Evolutionary conservation across 2,888 invertebrate species (phyloP), one percentile per base, ranked within the genome.

Genomic region (Drosophila robusta): DNA sequence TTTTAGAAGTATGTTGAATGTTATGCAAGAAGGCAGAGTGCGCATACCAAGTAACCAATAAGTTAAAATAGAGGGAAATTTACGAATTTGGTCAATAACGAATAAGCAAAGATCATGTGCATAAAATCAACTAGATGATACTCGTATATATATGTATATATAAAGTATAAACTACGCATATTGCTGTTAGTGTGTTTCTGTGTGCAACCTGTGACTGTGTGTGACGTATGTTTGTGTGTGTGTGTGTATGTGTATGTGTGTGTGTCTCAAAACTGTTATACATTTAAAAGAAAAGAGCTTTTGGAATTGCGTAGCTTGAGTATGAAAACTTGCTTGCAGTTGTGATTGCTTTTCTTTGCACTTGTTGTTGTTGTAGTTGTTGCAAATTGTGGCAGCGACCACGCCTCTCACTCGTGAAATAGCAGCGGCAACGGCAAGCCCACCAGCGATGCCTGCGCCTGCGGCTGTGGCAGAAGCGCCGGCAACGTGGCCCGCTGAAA

Each of bases 401-500:
- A 29, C 34, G 39, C 24, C 49, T 64, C 32, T 86, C 66, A 90
- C 74, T 87, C 92, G 46, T 89, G 91, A 78, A 91, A 91, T 57
- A 91, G 86, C 72, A 92, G 79, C 72, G 92, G 90, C 89, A 92
- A 78, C 64, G 90, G 90, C 74, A 92, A 82, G 62, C 91, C 91
- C 78, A 92, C 76, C 65, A 92, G 73, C 55, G 92, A 82, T 83
- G 90, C 44, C 80, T 91, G 93, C 91, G 94, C 94, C 18, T 80
- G 91, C 83, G 82, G 80, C 86, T 80, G 89, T 72, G 73, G 85
- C 77, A 60, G 64, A 75, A 89, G 82, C 18, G 65, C 45, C 26
- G 58, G 44, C 76, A 79, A 87, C 81, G 82, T 79, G 70, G 83
- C 77, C 67, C 75, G 81, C 83, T 58, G 70, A 77, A 89, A 87